A percentile compares a stretch with the other conserved stretches of the same genome.
Conservation (phyloP, 1,140 invertebrate species). For the Phthorimaea operculella region DNA sequence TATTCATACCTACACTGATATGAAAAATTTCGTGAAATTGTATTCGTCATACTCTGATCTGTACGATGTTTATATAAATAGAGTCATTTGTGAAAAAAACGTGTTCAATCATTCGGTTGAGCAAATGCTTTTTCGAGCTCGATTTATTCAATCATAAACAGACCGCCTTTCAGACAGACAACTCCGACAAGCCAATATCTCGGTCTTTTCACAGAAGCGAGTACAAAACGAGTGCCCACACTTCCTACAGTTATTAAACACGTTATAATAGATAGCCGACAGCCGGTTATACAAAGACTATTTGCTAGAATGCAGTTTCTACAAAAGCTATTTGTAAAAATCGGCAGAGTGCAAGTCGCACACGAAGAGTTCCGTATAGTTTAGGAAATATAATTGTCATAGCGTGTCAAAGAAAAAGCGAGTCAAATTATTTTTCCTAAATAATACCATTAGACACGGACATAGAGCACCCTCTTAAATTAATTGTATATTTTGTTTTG, state of each 20-base stretch:
- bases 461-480: too few species aligned
- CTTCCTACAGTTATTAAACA: conserved; percentile 38
- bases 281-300: conserved; percentile 27
- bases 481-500: too few species aligned
- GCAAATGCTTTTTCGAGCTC: background rate
- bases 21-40: too few species aligned
- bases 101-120: conserved; percentile 3
- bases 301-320: conserved; percentile 28
- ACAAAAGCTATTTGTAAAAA: too few species aligned
- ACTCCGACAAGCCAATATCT: conserved; percentile 32
- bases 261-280: conserved; percentile 36
- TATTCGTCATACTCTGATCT: too few species aligned
- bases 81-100: conserved; percentile 18
- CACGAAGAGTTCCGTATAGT: too few species aligned
- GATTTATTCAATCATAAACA: conserved; percentile 26
- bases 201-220: conserved; percentile 21
- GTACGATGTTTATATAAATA: conserved; percentile 30
- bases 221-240: conserved; percentile 30
- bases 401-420: too few species aligned
- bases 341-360: too few species aligned
- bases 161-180: conserved; percentile 28
- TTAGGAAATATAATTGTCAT: too few species aligned
- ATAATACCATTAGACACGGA: too few species aligned
- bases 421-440: too few species aligned
- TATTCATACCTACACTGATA: too few species aligned